Conservation (phyloP, 2,888 invertebrate genomes). For the Galeopsomyia nigrocyanea region DNA sequence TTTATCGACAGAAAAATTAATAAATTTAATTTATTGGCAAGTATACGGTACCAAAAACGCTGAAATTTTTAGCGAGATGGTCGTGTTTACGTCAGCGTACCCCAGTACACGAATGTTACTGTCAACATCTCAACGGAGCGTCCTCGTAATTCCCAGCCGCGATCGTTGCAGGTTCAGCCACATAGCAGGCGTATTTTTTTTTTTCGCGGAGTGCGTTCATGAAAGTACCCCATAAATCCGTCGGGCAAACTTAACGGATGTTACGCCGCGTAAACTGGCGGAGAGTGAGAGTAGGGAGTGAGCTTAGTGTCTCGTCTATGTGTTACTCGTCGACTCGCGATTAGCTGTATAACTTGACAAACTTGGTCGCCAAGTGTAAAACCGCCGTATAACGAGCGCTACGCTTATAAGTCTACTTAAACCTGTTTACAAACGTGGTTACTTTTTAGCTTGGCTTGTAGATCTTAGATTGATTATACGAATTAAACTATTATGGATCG, state of each 20-base stretch:
- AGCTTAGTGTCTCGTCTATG: conserved; percentile 1
- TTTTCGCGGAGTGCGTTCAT: conserved; percentile 24
- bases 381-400: conserved; percentile 19
- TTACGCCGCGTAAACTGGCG: conserved; percentile 31
- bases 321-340: conserved; percentile 17
- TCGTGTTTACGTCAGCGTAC: no score
- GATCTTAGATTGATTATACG: no score
- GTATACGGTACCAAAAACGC: no score
- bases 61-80: no score
- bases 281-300: background rate
- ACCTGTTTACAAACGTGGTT: background rate
- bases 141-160: no score
- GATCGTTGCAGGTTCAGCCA: background rate
- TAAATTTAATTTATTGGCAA: no score
- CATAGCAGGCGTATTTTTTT: conserved; percentile 3
- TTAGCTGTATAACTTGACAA: conserved; percentile 26
- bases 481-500: no score
- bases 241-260: conserved; percentile 32
- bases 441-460: no score
- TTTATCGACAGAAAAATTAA: no score
- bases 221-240: conserved; percentile 38
- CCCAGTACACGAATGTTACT: no score
- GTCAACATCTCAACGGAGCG: no score
- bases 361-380: conserved; percentile 9
- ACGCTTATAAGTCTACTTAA: background rate